Evolutionary conservation across 2,797 vertebrate species (phyloP).

Genomic region (Lepilemur septentrionalis): DNA sequence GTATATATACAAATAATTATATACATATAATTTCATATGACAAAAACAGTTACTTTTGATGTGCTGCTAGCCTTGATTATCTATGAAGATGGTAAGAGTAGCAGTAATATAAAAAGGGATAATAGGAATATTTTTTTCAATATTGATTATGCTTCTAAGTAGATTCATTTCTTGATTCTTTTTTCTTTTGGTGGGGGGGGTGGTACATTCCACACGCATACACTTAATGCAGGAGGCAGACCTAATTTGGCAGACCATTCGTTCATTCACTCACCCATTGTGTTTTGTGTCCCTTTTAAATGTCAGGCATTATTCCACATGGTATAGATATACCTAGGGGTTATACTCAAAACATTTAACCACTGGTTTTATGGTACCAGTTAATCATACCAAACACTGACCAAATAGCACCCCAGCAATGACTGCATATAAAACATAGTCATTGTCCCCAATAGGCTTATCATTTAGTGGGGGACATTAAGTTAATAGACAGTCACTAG

Average conservation of each 20-base stretch:
- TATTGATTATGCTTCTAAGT: not conserved
- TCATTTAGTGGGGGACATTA: not conserved
- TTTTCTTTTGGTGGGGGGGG: not conserved
- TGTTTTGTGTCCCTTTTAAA: not conserved
- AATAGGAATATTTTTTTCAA: not conserved
- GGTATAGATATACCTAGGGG: not conserved
- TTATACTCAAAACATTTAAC: constrained; percentile 10
- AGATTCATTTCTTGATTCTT: not conserved
- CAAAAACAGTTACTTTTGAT: not conserved
- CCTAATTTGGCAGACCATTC: not conserved
- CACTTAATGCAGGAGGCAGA: not conserved
- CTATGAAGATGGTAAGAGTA: not conserved
- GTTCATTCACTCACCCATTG: not conserved
- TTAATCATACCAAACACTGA: not conserved
- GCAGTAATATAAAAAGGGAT: not conserved
- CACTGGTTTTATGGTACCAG: not conserved
- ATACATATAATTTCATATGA: not conserved
- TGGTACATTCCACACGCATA: not conserved
- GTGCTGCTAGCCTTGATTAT: not conserved
- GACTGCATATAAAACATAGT: not conserved
- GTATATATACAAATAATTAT: not conserved
- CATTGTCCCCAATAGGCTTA: not conserved
- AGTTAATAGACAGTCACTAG: not conserved
- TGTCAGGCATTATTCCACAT: not conserved
- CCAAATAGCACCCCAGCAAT: not conserved